Conservation (phyloP, 2,113 vertebrate genomes). For the Etia nguti region DNA sequence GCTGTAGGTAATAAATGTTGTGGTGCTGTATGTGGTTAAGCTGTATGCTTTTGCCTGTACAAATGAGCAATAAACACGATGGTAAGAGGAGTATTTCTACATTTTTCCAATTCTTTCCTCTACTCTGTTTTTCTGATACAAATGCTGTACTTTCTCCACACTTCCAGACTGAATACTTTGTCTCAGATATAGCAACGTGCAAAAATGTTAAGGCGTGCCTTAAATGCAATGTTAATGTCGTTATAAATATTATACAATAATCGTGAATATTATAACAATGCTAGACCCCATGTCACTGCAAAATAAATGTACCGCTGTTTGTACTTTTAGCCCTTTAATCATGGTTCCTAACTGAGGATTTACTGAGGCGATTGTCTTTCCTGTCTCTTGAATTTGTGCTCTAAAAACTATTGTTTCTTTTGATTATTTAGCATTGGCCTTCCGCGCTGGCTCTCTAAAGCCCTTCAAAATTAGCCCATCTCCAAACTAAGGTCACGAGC, state of each 20-base stretch:
- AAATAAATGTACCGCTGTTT: background rate
- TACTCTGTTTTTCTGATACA: background rate
- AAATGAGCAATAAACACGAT: background rate
- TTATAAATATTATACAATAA: background rate
- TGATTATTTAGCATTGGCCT: background rate
- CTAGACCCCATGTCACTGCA: background rate
- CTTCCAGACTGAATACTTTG: background rate
- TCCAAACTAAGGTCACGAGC: background rate
- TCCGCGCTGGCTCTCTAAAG: background rate
- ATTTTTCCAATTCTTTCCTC: background rate
- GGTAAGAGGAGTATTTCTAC: background rate
- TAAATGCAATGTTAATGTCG: background rate
- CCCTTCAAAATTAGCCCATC: rapidly evolving
- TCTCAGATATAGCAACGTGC: background rate
- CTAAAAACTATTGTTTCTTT: background rate
- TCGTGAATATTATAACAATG: background rate
- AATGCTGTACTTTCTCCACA: background rate
- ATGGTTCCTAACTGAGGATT: background rate
- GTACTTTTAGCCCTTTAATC: background rate
- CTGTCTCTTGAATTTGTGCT: background rate
- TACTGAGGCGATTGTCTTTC: background rate
- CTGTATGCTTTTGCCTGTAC: background rate
- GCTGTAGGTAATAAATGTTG: background rate
- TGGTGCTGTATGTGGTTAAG: background rate
- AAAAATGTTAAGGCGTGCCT: background rate